Base-by-base conservation (phyloP, 92 coral and sea anemone genomes). In the Phenganax subtilis region DNA sequence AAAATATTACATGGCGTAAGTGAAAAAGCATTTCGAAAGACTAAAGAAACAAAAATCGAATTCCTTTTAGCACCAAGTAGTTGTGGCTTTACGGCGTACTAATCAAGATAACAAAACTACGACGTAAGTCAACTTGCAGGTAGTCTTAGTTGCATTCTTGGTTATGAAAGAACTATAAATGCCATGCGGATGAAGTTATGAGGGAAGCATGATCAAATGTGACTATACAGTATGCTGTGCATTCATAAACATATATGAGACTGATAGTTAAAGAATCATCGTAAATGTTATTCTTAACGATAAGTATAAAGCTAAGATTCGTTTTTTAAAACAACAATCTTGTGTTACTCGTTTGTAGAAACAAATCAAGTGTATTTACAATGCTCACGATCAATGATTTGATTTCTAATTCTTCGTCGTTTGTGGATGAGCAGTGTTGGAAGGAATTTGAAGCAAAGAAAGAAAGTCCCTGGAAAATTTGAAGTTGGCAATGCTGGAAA, bases 21-120 rank as follows among this genome's bases (percentile, higher is more conserved):
- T 12, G 4, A 59, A 59, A 59, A n/a, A 14, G 16, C 37, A 10
- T 57, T 25, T 27, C 53, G 81, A 4, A 9, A 57, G 52, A 53
- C 1, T 53, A 54, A 54, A 16, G 37, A 30, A 9, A 52, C 47
- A 75, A 2, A n/a, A 12, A 9, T 9, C 3, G 5, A 1, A 37
- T 67, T 31, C 78, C 61, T 63, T 85, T 25, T 69, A 92, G 97
- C 97, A 92, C 67, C 97, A 92, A 72, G 91, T 92, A 29, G 89
- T 92, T 0, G 97, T 91, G 14, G 97, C 94, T 69, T 57, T 92
- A 51, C 55, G 55, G 14, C 47, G 15, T 31, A 30, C 60, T 12
- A 30, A 44, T 63, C 59, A 62, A n/a, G 71, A 64, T 12, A 63
- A 63, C 44, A 14, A 86, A 63, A 31, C 30, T 65, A 55, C 54